Evolutionary conservation across 2,113 vertebrate species (phyloP).

Genomic region (Odocoileus virginianus): DNA sequence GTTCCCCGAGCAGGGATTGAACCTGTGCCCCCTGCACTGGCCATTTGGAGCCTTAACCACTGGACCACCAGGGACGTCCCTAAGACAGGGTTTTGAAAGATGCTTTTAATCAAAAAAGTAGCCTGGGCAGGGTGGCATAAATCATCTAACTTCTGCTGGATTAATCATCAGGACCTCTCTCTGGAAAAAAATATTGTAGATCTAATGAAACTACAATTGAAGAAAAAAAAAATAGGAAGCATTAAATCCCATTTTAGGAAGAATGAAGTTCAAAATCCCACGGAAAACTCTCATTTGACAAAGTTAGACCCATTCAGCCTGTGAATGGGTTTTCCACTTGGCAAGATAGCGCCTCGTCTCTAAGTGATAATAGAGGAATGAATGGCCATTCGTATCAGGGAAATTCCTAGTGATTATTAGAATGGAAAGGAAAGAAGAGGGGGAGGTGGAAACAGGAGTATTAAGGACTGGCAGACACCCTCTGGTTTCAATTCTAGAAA

Average conservation of each 20-base stretch:
- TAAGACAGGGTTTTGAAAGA: not conserved
- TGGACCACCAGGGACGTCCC: not conserved
- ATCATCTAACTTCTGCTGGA: not conserved
- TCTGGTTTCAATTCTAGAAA: not conserved
- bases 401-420: slow-evolving; percentile 43
- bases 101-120: not conserved
- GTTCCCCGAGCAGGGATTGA: not conserved
- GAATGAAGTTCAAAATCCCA: not conserved
- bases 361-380: not conserved
- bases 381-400: not conserved
- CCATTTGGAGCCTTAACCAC: not conserved
- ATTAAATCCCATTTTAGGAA: not conserved
- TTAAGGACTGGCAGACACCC: not conserved
- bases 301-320: not conserved
- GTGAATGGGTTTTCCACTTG: slow-evolving; percentile 29
- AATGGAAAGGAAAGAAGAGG: slow-evolving; percentile 31
- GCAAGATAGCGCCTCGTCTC: not conserved
- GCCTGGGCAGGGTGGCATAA: not conserved
- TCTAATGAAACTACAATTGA: not conserved
- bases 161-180: not conserved
- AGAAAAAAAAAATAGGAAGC: not conserved
- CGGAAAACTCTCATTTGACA: not conserved
- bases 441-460: not conserved
- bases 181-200: not conserved
- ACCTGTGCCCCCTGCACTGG: not conserved